Evolutionary conservation across 2,888 invertebrate species (phyloP).

Genomic region (Dynastes maya): DNA sequence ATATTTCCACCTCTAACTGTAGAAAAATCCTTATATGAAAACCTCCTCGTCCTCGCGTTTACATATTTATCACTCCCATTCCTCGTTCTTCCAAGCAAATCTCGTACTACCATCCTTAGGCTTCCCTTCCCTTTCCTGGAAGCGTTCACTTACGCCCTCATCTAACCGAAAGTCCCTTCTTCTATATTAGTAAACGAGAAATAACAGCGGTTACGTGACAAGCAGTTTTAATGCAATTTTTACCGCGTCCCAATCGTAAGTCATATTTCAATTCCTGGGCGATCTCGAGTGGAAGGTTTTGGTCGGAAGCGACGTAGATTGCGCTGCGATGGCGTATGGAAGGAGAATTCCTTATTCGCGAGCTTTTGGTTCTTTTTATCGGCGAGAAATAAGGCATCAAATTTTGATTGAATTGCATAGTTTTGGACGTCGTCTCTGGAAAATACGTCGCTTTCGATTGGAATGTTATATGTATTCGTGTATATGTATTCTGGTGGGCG

Average conservation of each 20-base stretch:
- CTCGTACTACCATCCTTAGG: not conserved
- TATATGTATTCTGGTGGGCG: not conserved
- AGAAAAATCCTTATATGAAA: too few relatives aligned
- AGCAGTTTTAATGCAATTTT: conserved; percentile 67
- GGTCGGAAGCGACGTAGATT: conserved; percentile 9
- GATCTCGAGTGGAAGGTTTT: conserved; percentile 15
- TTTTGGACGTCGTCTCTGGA: not conserved
- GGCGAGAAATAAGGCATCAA: conserved; percentile 45
- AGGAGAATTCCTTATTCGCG: not conserved
- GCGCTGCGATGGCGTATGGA: not conserved
- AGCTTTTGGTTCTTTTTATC: not conserved
- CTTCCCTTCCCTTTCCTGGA: too few relatives aligned
- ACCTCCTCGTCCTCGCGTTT: too few relatives aligned
- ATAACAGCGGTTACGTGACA: conserved; percentile 70
- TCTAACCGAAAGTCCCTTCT: conserved; percentile 52
- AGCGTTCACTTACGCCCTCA: conserved; percentile 64
- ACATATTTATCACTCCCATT: not conserved
- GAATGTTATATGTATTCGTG: not conserved
- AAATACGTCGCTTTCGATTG: conserved; percentile 6
- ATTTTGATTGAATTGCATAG: conserved; percentile 47
- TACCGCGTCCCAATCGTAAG: conserved; percentile 62
- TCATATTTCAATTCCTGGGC: conserved; percentile 64
- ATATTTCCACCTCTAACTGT: too few relatives aligned
- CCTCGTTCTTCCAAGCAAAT: not conserved
- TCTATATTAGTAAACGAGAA: conserved; percentile 66